A percentile compares a stretch with the other conserved stretches of the same genome.
These are phyloP conservation scores for Climacteris rufus DNA, from an alignment of 2,113 vertebrate species.

Conservation along the genomic window DNA sequence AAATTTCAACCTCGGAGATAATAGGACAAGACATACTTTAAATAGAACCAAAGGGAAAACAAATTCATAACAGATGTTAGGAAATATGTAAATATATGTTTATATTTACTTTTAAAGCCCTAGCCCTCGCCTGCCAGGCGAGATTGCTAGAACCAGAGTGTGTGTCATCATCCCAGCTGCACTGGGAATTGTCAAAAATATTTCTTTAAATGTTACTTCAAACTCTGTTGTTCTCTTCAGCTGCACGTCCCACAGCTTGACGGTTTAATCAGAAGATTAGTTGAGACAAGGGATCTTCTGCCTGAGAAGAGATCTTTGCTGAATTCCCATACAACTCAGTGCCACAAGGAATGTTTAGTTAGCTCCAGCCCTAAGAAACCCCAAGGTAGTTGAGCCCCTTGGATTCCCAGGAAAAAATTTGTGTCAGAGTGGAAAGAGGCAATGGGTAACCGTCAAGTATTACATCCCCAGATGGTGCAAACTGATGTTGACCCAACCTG, in stretches of 20 bases:
- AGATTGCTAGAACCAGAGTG: background rate
- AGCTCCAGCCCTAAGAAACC: background rate
- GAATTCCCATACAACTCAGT: slow-evolving; percentile 5
- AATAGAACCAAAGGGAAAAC: slow-evolving; percentile 43
- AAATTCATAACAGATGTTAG: slow-evolving; percentile 50
- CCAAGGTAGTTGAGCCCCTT: background rate
- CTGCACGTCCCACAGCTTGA: background rate
- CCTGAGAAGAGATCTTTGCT: slow-evolving; percentile 27
- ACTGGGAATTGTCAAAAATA: slow-evolving; percentile 37
- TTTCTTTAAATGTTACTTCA: slow-evolving; percentile 33
- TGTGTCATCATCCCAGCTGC: slow-evolving; percentile 3
- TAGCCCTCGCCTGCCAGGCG: background rate
- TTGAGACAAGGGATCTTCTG: background rate
- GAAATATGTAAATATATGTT: slow-evolving; percentile 57
- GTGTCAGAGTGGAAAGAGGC: background rate
- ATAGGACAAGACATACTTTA: slow-evolving; percentile 32
- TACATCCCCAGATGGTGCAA: background rate
- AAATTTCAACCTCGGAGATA: slow-evolving; percentile 17
- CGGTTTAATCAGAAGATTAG: background rate
- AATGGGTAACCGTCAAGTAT: background rate
- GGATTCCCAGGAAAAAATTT: background rate
- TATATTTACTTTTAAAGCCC: slow-evolving; percentile 40
- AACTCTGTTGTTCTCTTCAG: background rate
- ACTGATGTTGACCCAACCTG: background rate
- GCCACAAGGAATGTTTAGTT: background rate